phyloP scores from a whole-genome alignment of 2,113 vertebrate species.

The Anser brachyrhynchus region DNA sequence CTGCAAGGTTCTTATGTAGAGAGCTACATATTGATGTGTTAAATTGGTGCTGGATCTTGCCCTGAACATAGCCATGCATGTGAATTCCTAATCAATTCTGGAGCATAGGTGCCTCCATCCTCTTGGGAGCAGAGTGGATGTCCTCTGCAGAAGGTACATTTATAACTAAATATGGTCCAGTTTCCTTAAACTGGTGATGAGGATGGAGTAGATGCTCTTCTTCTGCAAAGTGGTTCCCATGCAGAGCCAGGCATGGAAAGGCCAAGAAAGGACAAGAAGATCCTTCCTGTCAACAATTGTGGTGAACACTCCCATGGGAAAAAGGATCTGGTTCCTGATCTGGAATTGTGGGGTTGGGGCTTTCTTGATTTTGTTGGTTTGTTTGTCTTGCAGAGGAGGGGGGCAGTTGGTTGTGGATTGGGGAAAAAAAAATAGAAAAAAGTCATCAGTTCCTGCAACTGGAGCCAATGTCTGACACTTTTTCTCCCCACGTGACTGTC shows the following conservation, averaged over 20 bases:
- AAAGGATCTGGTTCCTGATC: not conserved
- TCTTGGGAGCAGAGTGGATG: not conserved
- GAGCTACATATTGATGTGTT: not conserved
- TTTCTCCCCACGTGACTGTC: not conserved
- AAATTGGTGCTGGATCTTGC: not conserved
- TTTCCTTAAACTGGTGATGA: not conserved
- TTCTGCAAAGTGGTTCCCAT: not conserved
- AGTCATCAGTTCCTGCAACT: not conserved
- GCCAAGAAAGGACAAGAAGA: not conserved
- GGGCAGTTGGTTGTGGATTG: not conserved
- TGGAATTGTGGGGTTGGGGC: not conserved
- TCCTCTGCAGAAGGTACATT: not conserved
- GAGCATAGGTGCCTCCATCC: accelerated
- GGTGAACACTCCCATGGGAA: not conserved
- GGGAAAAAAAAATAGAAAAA: no score
- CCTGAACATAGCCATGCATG: not conserved
- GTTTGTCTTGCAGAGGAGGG: not conserved
- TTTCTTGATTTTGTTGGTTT: not conserved
- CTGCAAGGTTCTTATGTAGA: not conserved
- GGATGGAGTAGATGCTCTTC: not conserved
- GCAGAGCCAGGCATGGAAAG: not conserved
- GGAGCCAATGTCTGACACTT: not conserved
- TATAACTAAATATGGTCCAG: not conserved
- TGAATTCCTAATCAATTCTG: accelerated
- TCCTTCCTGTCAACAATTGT: accelerated